phyloP scores from a whole-genome alignment of 1,140 invertebrate genomes.

The Lepidurus apus region DNA sequence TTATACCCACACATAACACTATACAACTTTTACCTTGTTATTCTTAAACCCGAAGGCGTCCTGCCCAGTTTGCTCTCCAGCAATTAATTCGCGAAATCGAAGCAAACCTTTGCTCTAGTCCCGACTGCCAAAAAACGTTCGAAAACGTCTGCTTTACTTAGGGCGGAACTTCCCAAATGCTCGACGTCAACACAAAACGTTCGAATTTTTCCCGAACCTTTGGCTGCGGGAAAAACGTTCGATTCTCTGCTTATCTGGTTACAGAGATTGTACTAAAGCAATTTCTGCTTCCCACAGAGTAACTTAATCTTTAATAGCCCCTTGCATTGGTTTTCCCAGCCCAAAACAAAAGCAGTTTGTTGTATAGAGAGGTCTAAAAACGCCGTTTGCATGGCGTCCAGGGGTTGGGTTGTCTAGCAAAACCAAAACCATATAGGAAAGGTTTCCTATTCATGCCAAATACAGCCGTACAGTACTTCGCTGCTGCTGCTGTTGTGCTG shows the following conservation, averaged over 20 bases:
- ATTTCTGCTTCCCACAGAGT: conserved; percentile 10
- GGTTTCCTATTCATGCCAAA: conserved; percentile 4
- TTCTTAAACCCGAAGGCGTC: background rate
- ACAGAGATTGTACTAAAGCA: background rate
- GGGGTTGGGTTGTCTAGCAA: background rate
- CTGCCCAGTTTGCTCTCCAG: background rate
- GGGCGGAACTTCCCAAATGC: too few relatives aligned
- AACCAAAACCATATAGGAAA: background rate
- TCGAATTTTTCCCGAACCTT: background rate
- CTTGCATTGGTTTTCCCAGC: background rate
- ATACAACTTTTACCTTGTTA: background rate
- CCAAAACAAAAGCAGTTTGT: conserved; percentile 6
- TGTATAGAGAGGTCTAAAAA: background rate
- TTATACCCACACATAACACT: background rate
- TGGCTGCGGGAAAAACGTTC: background rate
- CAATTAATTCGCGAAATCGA: too few relatives aligned
- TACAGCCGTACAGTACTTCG: background rate
- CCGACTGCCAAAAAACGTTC: too few relatives aligned
- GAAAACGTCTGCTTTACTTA: too few relatives aligned
- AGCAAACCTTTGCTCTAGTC: too few relatives aligned
- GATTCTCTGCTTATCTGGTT: background rate
- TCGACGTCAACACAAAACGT: too few relatives aligned
- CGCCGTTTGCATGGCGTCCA: conserved; percentile 8
- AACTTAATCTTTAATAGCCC: conserved; percentile 13
- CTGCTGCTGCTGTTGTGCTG: background rate